These are phyloP conservation scores for Eurytoma adleriae DNA, from an alignment of 2,888 invertebrate genomes.

Conservation along the genomic window DNA sequence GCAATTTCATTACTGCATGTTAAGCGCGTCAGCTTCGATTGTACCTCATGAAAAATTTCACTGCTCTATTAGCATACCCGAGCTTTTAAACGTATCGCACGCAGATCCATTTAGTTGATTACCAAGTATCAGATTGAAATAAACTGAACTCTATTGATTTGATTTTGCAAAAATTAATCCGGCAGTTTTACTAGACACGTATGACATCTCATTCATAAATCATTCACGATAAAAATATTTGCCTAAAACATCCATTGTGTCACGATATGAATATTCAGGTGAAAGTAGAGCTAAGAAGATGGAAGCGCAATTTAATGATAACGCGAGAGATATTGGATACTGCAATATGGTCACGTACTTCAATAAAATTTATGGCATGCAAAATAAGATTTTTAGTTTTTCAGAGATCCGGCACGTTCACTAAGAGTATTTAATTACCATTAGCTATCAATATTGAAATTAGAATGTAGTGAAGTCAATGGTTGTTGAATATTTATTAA, in stretches of 20 bases:
- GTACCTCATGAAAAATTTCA: no score
- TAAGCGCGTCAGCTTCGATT: no score
- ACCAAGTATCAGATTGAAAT: neutral
- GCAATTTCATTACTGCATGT: no score
- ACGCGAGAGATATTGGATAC: conserved; percentile 12
- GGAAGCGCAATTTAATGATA: neutral
- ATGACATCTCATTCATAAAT: no score
- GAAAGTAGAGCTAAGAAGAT: neutral
- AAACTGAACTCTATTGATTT: neutral
- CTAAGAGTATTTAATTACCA: no score
- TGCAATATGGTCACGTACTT: neutral
- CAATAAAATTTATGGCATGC: conserved; percentile 1
- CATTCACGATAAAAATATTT: neutral
- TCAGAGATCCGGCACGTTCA: neutral
- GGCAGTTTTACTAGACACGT: neutral
- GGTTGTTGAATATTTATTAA: no score
- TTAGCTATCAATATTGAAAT: neutral
- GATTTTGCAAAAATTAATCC: neutral
- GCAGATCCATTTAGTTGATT: neutral
- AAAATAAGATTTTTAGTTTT: neutral
- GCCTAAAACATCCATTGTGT: neutral
- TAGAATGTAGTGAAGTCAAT: no score
- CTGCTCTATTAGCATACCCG: no score
- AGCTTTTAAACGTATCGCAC: no score
- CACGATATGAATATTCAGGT: neutral